Base-by-base conservation (phyloP, 2,113 vertebrate genomes). In the Tyto alba region DNA sequence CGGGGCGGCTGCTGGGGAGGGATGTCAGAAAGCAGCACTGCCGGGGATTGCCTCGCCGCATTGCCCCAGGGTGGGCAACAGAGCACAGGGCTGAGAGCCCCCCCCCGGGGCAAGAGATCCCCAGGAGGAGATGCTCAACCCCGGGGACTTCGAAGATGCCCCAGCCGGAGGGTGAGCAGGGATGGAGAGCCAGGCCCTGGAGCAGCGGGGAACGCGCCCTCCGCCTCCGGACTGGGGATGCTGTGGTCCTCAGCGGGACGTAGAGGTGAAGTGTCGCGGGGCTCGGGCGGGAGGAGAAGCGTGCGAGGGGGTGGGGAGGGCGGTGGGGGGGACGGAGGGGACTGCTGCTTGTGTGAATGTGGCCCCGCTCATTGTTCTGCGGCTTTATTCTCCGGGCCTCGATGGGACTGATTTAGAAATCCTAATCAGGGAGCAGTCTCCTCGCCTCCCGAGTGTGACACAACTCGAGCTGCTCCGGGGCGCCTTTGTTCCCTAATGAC, bases 381-480 rank as follows among this genome's bases (percentile, higher is more conserved):
- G 76, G 67, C 97, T 98, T 98, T 98, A 97, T 97, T 96, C 98
- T 95, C 66, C 36, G 36, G 88, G 96, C 95, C 96, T 98, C 59
- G 95, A 97, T 98, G 97, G 97, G 96, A 95, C 97, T 96, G 98
- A 98, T 98, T 98, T 97, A 97, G 97, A 98, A 98, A 98, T 94
- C 98, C 98, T 98, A 98, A 98, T 98, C 97, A 97, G 97, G 97
- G 97, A 96, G 94, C 96, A 96, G 97, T 84, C 97, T 93, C 95
- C 13, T 79, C 76, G 93, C 97, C 97, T 97, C 97, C 97, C 68
- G 97, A 97, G 96, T 97, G 97, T 96, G 97, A 97, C 97, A 97
- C 86, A 96, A 95, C 96, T 95, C 87, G 95, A 97, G 97, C 89
- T 62, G 97, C 97, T 96, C 96, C 91, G 94, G 97, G 96, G 95